Evolutionary conservation across 2,797 vertebrate genomes (phyloP), one percentile per base, ranked within the genome.

Genomic region (Sandelia bainsii): DNA sequence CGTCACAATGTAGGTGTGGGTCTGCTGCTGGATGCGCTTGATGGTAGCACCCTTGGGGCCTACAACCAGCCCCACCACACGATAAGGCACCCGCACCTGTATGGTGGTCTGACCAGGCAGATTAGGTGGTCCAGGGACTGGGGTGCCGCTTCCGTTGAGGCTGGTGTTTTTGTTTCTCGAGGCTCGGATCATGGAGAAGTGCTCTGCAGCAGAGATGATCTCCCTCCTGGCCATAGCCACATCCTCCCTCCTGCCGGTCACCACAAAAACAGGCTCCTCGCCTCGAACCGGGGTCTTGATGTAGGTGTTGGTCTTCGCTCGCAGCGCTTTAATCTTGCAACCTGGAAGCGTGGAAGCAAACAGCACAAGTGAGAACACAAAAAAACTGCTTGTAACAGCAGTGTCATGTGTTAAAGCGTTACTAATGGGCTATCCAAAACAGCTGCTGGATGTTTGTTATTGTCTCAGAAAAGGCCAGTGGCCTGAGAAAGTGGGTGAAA

Each of bases 251-350:
- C 97, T 93, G 86, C 97, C 97, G 5, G 97, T 99, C 91, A 99
- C 97, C 91, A 99, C 97, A 81, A 99, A 98, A 75, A 99, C 96
- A 23, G 97, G 97, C 93, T 99, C 97, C 94, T 98, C 97, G 69
- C 97, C 97, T 22, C 97, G 96, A 58, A 99, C 97, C 0, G 97
- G 97, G 70, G 97, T 98, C 95, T 99, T 99, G 91, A 99, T 99
- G 87, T 99, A 98, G 81, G 97, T 98, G 94, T 99, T 99, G 93
- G 97, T 99, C 93, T 98, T 98, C 1, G 97, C 97, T 91, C 97
- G 94, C 89, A 99, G 91, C 37, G 97, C 97, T 95, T 99, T 99
- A 93, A 99, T 98, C 95, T 99, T 99, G 92, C 97, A 98, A 93
- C 97, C 97, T 98, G 65, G 12, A 56, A 51, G 10, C 52, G 53